Evolutionary conservation across 1,140 invertebrate species (phyloP), one percentile per base, ranked within the genome.

Genomic region (Samia ricini): DNA sequence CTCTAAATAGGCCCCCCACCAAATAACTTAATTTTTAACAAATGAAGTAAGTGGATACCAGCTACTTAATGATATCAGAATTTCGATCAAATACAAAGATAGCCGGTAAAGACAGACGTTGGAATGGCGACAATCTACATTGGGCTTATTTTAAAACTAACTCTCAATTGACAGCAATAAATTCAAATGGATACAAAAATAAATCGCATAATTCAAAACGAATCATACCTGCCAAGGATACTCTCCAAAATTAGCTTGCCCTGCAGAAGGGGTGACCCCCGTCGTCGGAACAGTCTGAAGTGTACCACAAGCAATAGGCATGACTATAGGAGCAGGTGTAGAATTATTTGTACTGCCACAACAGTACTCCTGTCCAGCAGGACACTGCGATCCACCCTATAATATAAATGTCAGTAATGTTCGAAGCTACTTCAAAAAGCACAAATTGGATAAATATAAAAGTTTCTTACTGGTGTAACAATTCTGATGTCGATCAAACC

Each of bases 401-500:
- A 73, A 57, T 22, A 20, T 48, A 8, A 20, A 21, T 58, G 2
- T 18, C 19, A 15, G 36, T 15, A 48, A 15, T 19, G 21, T 36
- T 36, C 29, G 48, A 8, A 3, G 23, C 18, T 21, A 15, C 8
- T 55, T 57, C 18, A 21, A 18, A 22, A 21, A 33, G 7, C 20
- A 48, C 15, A n/a, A 48, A 22, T 33, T 48, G 5, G 22, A 21
- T 58, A 2, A 20, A 19, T n/a, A 20, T 42, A 58, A 21, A 48
- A 22, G 33, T 10, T 29, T 29, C 83, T 77, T 88, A 92, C 93
- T 57, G 79, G 91, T 64, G 91, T 93, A 2, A 94, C 93, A 20
- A 94, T 94, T 66, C 93, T 86, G 66, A 94, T 85, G 65, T 94
- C 93, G 15, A 94, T 91, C 59, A 91, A 83, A 4, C 91, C 91